Evolutionary conservation across 1,140 invertebrate species (phyloP), one percentile per base, ranked within the genome.

Genomic region (Aleiodes sp.): DNA sequence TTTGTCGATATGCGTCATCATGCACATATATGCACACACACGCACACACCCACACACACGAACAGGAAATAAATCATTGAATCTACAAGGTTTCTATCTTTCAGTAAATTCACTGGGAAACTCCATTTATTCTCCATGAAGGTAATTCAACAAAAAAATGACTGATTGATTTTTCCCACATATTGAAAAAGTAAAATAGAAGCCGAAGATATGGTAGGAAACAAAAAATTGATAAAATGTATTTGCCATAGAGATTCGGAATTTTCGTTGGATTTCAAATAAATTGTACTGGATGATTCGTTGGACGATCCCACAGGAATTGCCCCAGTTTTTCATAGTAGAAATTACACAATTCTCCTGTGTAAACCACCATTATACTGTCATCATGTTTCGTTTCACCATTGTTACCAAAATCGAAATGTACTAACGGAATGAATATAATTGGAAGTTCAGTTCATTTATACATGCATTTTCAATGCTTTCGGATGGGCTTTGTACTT

Each of bases 261-360:
- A 52, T 24, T 52, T 52, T 52, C 16, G 6, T 21, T 52, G 16
- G 46, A n/a, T n/a, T 52, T 52, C 9, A 16, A 52, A 21, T 52
- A 16, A 2, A 52, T 16, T 52, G 19, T 52, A 16, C 16, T 21
- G 46, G 46, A 52, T 52, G 46, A 52, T 52, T 52, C 46, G 46
- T 52, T 16, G 46, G 46, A 52, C 46, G 26, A 52, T 52, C 46
- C 26, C 46, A 52, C 46, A 52, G 46, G 46, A 52, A 52, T 52
- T 52, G 46, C 3, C 46, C 46, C 46, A 52, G 46, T 52, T 52
- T 52, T 21, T 52, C 46, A 52, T n/a, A n/a, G 46, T 1, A 52
- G 26, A 52, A 52, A 52, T 24, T 24, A 52, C 16, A 52, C n/a
- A 6, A 52, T 35, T 10, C 31, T 16, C 26, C 46, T 52, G 19